These are phyloP conservation scores for Stegophylla sp. DNA, from an alignment of 2,888 invertebrate species.

Conservation along the genomic window DNA sequence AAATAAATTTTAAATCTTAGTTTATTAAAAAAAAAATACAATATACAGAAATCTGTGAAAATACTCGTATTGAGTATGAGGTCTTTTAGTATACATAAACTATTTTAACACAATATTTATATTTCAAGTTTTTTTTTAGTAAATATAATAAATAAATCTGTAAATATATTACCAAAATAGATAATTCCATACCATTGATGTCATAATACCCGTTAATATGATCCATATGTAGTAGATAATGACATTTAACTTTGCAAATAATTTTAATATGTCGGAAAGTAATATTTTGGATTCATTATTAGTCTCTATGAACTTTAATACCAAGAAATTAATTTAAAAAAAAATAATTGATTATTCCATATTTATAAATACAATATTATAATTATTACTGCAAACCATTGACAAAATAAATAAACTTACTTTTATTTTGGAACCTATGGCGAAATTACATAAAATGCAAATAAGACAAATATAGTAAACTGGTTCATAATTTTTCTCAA, in stretches of 20 bases:
- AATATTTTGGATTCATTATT: constrained; percentile 12
- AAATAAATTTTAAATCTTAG: too few relatives aligned
- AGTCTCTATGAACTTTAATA: constrained; percentile 33
- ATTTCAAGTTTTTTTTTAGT: too few relatives aligned
- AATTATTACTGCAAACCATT: too few relatives aligned
- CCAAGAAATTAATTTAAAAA: neutral
- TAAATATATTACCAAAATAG: constrained; percentile 40
- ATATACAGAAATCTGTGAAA: too few relatives aligned
- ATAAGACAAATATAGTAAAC: constrained; percentile 31
- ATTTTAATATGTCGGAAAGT: constrained; percentile 7
- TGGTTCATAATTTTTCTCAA: constrained; percentile 55
- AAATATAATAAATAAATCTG: neutral
- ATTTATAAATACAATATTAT: neutral
- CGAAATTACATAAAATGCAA: neutral
- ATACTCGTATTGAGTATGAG: too few relatives aligned
- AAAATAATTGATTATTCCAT: neutral
- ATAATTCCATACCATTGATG: constrained; percentile 36
- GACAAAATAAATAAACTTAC: constrained; percentile 5
- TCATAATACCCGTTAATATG: constrained; percentile 10
- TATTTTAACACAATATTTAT: too few relatives aligned
- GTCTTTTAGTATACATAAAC: too few relatives aligned
- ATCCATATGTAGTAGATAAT: constrained; percentile 11
- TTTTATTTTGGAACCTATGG: constrained; percentile 14
- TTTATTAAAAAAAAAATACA: too few relatives aligned
- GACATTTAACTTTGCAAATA: neutral